These are phyloP conservation scores for Micrasema minimum DNA, from an alignment of 1,140 invertebrate genomes.

Conservation along the genomic window DNA sequence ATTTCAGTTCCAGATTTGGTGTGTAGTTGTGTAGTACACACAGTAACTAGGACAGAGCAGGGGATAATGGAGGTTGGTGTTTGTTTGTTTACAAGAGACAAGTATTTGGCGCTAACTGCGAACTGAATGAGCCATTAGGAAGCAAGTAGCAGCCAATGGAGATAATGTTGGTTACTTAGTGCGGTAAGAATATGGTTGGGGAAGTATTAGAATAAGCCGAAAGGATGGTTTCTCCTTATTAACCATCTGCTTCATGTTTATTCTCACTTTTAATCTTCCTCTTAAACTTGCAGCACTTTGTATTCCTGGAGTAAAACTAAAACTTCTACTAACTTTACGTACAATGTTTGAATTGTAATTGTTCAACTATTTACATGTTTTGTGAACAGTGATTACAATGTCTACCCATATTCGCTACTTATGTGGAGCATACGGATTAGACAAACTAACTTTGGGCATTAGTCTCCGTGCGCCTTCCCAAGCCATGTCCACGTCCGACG, in stretches of 20 bases:
- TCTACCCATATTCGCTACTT: too few species aligned
- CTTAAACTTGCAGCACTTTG: neutral
- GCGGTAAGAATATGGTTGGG: slow-evolving; percentile 14
- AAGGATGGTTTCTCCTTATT: slow-evolving; percentile 12
- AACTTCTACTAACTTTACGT: too few species aligned
- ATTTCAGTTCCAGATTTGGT: neutral
- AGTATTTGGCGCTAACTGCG: neutral
- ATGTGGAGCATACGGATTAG: too few species aligned
- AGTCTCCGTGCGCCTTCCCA: too few species aligned
- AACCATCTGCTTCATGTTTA: slow-evolving; percentile 27
- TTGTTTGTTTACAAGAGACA: neutral
- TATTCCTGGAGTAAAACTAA: neutral
- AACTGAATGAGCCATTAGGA: slow-evolving; percentile 22
- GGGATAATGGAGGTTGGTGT: neutral
- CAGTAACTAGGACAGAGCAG: neutral
- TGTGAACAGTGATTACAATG: too few species aligned
- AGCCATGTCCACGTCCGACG: too few species aligned
- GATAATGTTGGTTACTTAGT: slow-evolving; percentile 16
- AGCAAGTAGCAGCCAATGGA: neutral
- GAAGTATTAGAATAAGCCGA: slow-evolving; percentile 24
- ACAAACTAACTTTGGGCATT: too few species aligned
- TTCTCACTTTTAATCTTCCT: slow-evolving; percentile 29
- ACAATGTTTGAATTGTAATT: too few species aligned
- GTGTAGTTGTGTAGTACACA: neutral
- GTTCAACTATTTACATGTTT: too few species aligned